phyloP scores from a whole-genome alignment of 1,140 invertebrate genomes.

The Bombus confusus region DNA sequence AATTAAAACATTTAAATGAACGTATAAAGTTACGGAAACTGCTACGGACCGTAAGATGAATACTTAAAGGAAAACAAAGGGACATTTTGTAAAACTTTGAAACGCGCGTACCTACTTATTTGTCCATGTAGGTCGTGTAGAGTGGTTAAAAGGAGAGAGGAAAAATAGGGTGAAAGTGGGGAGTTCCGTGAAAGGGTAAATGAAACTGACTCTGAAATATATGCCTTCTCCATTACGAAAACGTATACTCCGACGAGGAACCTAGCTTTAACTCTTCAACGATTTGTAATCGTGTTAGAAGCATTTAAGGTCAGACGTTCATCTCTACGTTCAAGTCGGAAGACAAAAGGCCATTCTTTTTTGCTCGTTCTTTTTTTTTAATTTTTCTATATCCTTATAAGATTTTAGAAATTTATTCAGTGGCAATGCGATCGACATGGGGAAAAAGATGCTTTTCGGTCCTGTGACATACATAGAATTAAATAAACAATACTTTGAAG shows the following conservation, averaged over 20 bases:
- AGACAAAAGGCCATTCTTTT: background rate
- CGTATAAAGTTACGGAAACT: background rate
- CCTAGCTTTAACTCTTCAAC: background rate
- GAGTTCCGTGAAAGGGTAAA: slow-evolving; percentile 3
- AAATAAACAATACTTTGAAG: too few species aligned
- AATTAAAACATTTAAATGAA: background rate
- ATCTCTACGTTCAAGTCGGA: background rate
- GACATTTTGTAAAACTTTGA: slow-evolving; percentile 3
- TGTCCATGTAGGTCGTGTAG: slow-evolving; percentile 1
- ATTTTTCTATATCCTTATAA: background rate
- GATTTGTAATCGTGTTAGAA: background rate
- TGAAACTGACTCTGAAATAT: slow-evolving; percentile 17
- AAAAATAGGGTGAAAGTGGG: background rate
- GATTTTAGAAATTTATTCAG: too few species aligned
- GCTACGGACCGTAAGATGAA: background rate
- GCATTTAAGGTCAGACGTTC: background rate
- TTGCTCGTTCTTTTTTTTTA: background rate
- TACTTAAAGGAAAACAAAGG: background rate
- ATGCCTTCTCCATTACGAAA: slow-evolving; percentile 4
- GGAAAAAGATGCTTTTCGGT: too few species aligned
- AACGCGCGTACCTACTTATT: background rate
- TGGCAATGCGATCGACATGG: too few species aligned
- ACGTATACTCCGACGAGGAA: background rate
- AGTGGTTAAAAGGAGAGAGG: background rate
- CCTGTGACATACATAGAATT: too few species aligned